These are phyloP conservation scores for Pheosia gnoma DNA, from an alignment of 2,888 invertebrate species.

Conservation along the genomic window DNA sequence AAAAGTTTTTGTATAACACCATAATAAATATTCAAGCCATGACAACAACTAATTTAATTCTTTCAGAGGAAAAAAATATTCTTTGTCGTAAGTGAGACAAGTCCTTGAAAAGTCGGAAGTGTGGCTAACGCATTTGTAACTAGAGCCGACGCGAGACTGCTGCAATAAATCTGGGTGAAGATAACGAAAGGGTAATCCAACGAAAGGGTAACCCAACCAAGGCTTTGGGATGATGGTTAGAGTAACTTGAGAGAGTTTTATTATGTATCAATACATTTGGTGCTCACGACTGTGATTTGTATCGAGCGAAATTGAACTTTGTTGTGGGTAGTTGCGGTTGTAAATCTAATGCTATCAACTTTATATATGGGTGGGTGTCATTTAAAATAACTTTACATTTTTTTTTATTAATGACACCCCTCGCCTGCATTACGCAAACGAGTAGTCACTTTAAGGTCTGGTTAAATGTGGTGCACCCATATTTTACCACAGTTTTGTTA, in stretches of 20 bases:
- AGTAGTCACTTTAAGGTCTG: no score
- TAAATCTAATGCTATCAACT: no score
- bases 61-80: slow-evolving; percentile 14
- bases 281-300: background rate
- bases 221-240: slow-evolving; percentile 32
- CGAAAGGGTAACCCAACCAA: slow-evolving; percentile 22
- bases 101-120: slow-evolving; percentile 10
- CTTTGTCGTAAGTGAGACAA: slow-evolving; percentile 19
- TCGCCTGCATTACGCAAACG: no score
- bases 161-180: slow-evolving; percentile 37
- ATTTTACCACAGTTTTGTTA: no score
- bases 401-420: no score
- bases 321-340: no score
- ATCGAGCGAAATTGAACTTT: background rate
- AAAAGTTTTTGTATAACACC: no score
- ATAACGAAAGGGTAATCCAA: slow-evolving; percentile 38
- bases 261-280: background rate
- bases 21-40: no score
- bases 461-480: no score
- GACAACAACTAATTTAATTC: slow-evolving; percentile 12
- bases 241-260: slow-evolving; percentile 28
- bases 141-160: background rate
- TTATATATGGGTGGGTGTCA: no score
- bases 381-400: no score
- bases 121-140: slow-evolving; percentile 12